phyloP scores from a whole-genome alignment of 2,888 invertebrate species.

The Oxyscelio sp. region DNA sequence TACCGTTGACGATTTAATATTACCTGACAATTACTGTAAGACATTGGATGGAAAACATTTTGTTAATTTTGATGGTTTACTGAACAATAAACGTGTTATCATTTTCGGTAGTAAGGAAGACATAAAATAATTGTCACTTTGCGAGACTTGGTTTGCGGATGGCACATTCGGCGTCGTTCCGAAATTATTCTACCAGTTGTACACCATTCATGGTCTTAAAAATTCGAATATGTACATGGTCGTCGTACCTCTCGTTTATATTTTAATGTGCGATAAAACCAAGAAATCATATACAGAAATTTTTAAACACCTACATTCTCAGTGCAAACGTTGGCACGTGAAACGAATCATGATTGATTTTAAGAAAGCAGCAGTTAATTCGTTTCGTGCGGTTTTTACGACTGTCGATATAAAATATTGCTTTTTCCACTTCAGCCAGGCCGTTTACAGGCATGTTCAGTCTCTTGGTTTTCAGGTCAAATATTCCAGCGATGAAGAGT shows the following conservation, averaged over 20 bases:
- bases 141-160: slow-evolving; percentile 11
- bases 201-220: slow-evolving; percentile 3
- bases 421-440: slow-evolving; percentile 6
- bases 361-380: background rate
- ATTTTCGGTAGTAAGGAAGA: slow-evolving; percentile 6
- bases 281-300: background rate
- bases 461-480: background rate
- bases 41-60: slow-evolving; percentile 1
- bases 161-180: slow-evolving; percentile 16
- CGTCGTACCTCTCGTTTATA: background rate
- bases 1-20: background rate
- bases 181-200: slow-evolving; percentile 15
- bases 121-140: background rate
- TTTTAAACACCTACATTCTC: background rate
- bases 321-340: background rate
- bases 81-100: slow-evolving; percentile 8
- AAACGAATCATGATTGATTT: slow-evolving; percentile 1
- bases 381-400: background rate
- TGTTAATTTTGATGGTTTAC: slow-evolving; percentile 5
- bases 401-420: background rate
- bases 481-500: background rate
- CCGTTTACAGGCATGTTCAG: slow-evolving; percentile 8
- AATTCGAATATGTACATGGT: too few relatives aligned
- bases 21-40: background rate
- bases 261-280: slow-evolving; percentile 12